These are phyloP conservation scores for Uria lomvia DNA, from an alignment of 2,113 vertebrate species.

Conservation along the genomic window DNA sequence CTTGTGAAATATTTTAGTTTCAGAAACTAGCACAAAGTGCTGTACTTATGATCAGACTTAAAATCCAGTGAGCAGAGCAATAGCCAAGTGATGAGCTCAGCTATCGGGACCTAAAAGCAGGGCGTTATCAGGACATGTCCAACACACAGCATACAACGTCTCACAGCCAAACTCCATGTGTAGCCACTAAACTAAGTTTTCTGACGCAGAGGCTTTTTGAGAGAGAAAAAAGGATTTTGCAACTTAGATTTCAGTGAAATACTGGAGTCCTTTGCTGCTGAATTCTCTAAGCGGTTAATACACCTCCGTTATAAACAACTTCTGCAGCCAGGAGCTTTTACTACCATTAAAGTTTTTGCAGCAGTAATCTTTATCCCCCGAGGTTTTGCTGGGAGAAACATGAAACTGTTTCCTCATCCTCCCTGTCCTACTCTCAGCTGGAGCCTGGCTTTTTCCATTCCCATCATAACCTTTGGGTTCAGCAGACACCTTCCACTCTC, in stretches of 20 bases:
- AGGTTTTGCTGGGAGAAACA: conserved; percentile 46
- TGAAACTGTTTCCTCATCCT: conserved; percentile 50
- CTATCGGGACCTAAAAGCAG: not conserved
- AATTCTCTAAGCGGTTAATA: conserved; percentile 18
- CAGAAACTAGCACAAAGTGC: not conserved
- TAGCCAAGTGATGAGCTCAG: conserved; percentile 22
- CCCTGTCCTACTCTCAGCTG: conserved; percentile 28
- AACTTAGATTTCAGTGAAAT: not conserved
- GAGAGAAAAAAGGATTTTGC: not conserved
- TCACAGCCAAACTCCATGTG: not conserved
- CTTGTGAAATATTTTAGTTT: not conserved
- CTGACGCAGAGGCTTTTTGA: not conserved
- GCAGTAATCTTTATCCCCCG: conserved; percentile 38
- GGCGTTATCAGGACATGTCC: not conserved
- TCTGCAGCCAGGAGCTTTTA: conserved; percentile 51
- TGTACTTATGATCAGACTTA: not conserved
- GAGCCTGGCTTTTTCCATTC: conserved; percentile 54
- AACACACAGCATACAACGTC: not conserved
- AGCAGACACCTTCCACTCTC: conserved; percentile 27
- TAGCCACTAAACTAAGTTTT: not conserved
- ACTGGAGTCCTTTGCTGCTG: not conserved
- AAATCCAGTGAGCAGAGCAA: not conserved
- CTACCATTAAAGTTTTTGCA: conserved; percentile 37
- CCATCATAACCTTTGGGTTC: not conserved
- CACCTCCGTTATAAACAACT: conserved; percentile 31